Evolutionary conservation across 1,140 invertebrate species (phyloP).

Genomic region (Cotesia typhae): DNA sequence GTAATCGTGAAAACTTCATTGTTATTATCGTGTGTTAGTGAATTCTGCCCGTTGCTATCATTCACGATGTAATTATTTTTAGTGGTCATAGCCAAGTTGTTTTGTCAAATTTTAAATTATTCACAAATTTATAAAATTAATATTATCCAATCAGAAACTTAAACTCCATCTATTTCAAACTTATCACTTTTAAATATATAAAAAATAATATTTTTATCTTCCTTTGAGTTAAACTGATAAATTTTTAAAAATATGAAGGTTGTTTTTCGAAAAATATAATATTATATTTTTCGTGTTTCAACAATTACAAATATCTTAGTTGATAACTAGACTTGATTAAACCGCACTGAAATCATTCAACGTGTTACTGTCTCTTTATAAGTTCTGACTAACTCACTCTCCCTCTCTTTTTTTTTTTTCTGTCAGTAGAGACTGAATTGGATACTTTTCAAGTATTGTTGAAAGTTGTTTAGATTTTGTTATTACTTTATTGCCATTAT

Average conservation of each 20-base stretch:
- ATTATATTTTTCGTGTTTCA: background rate
- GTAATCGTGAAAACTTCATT: conserved; percentile 2
- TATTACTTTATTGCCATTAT: background rate
- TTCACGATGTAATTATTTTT: too few species aligned
- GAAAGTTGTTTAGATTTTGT: conserved; percentile 10
- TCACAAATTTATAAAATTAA: too few species aligned
- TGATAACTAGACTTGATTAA: conserved; percentile 24
- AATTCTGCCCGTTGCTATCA: too few species aligned
- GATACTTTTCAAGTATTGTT: conserved; percentile 40
- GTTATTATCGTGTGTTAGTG: too few species aligned
- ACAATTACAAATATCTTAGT: background rate
- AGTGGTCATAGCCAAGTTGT: too few species aligned
- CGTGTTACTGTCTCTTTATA: conserved; percentile 47
- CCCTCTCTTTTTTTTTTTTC: conserved; percentile 35
- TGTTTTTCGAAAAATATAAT: background rate
- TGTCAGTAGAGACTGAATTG: conserved; percentile 44
- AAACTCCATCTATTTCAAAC: too few species aligned
- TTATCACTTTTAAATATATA: background rate
- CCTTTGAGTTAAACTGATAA: background rate
- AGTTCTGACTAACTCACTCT: conserved; percentile 40
- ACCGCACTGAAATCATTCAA: conserved; percentile 47
- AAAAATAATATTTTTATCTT: background rate
- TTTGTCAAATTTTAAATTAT: too few species aligned
- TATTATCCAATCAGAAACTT: too few species aligned
- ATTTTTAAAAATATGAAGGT: too few species aligned